Evolutionary conservation across 2,113 vertebrate genomes (phyloP).

Genomic region (Shinisaurus crocodilurus): DNA sequence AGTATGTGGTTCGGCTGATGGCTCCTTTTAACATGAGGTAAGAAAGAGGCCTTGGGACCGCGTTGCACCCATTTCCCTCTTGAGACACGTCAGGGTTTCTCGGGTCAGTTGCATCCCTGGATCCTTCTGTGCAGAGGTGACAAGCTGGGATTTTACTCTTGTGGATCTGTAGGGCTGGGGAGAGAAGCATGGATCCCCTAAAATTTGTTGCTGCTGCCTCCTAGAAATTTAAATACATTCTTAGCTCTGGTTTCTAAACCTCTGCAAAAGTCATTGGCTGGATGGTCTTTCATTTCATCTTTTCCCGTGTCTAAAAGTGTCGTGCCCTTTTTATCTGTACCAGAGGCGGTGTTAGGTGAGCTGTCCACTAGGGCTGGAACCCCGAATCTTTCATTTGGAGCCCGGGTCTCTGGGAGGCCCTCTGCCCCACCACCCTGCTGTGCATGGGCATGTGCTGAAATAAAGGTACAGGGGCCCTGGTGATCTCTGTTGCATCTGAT

Average conservation of each 20-base stretch:
- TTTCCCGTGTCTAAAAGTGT: neutral
- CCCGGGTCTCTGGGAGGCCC: too few species aligned
- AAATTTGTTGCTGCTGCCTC: neutral
- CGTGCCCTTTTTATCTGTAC: too few species aligned
- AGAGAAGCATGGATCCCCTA: neutral
- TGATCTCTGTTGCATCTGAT: too few species aligned
- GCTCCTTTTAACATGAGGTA: conserved; percentile 92
- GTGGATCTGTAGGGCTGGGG: neutral
- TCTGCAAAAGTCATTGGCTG: neutral
- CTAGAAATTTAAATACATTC: neutral
- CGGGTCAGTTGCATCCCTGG: too few species aligned
- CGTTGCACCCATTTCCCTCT: neutral
- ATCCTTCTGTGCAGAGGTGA: neutral
- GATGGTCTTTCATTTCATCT: neutral
- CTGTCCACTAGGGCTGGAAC: too few species aligned
- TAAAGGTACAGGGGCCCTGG: too few species aligned
- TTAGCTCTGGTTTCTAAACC: neutral
- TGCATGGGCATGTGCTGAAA: too few species aligned
- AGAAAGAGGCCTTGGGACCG: conserved; percentile 1
- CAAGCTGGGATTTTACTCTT: neutral
- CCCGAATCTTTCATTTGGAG: too few species aligned
- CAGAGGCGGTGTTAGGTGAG: too few species aligned
- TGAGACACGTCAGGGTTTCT: neutral
- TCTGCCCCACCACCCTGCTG: too few species aligned
- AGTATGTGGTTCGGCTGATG: conserved; percentile 92